A percentile compares a stretch with the other conserved stretches of the same genome.
Evolutionary conservation across 2,888 invertebrate species (phyloP).

Genomic region (Machimus atricapillus): DNA sequence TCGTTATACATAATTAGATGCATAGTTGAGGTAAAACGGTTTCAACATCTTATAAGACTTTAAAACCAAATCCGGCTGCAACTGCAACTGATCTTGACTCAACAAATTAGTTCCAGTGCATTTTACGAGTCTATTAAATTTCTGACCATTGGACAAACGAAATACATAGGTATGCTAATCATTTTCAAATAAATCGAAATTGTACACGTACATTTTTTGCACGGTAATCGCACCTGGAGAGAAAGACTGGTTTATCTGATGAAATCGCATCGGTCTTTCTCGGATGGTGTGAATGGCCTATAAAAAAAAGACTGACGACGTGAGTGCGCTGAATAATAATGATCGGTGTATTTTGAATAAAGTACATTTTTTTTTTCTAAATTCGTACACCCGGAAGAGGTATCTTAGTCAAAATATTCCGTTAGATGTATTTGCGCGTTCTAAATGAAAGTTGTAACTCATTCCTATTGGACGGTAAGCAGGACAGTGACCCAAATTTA

Average conservation of each 20-base stretch:
- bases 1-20: background rate
- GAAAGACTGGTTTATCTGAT: background rate
- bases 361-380: background rate
- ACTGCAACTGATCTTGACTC: background rate
- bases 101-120: background rate
- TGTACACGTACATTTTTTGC: background rate
- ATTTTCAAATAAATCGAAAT: background rate
- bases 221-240: background rate
- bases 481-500: background rate
- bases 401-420: background rate
- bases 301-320: background rate
- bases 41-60: background rate
- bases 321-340: background rate
- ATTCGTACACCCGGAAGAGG: background rate
- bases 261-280: background rate
- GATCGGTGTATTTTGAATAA: background rate
- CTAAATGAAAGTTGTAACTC: background rate
- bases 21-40: background rate
- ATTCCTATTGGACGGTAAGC: background rate
- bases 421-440: background rate
- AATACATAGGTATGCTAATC: background rate
- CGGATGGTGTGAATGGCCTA: background rate
- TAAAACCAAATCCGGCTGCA: background rate
- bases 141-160: background rate
- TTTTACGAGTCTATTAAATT: background rate